Conservation (phyloP, 1,140 invertebrate genomes). For the Lordiphosa clarofinis region DNA sequence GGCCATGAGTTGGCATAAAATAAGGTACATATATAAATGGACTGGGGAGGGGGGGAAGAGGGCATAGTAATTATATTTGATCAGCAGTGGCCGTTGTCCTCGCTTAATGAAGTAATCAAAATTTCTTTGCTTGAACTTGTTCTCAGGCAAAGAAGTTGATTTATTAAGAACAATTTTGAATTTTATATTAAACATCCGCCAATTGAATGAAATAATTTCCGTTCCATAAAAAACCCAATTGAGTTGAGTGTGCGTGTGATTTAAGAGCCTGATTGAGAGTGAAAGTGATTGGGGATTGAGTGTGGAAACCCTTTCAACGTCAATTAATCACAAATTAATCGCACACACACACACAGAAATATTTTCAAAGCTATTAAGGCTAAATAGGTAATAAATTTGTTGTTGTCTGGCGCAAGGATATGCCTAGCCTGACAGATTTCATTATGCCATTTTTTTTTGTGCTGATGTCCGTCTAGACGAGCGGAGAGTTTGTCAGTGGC, state of each 20-base stretch:
- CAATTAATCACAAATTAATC: conserved; percentile 78
- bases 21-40: conserved; percentile 9
- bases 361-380: conserved; percentile 68
- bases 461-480: conserved; percentile 51
- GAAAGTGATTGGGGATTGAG: conserved; percentile 58
- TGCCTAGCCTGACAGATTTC: conserved; percentile 50
- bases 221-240: conserved; percentile 56
- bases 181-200: conserved; percentile 67
- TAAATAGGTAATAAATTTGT: conserved; percentile 77
- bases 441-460: background rate
- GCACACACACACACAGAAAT: conserved; percentile 50
- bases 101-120: conserved; percentile 75
- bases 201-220: conserved; percentile 65
- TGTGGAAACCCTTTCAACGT: conserved; percentile 75
- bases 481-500: conserved; percentile 24
- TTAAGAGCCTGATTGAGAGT: conserved; percentile 28
- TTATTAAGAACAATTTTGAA: conserved; percentile 9
- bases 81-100: conserved; percentile 63
- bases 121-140: conserved; percentile 11
- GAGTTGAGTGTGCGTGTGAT: conserved; percentile 31
- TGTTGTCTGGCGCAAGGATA: conserved; percentile 66
- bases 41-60: conserved; percentile 36
- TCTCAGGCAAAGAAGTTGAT: too few relatives aligned
- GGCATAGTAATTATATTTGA: conserved; percentile 61
- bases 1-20: conserved; percentile 52